phyloP scores from a whole-genome alignment of 2,888 invertebrate species.

The Drosophila yooni region DNA sequence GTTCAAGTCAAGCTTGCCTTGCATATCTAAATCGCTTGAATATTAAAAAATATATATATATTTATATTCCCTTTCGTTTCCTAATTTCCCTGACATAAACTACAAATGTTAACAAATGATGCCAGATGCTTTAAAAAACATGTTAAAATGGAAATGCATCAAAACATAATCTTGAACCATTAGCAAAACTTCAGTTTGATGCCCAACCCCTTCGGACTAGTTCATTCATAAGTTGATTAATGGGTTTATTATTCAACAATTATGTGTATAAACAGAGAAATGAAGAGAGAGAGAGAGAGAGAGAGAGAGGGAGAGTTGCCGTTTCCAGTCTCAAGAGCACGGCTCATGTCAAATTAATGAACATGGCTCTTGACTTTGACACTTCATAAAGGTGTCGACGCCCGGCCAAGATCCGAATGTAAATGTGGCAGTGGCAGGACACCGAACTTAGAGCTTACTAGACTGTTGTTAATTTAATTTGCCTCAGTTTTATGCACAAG shows the following conservation, averaged over 20 bases:
- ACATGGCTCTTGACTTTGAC: constrained; percentile 75
- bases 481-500: constrained; percentile 71
- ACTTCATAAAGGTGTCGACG: constrained; percentile 81
- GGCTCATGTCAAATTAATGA: constrained; percentile 79
- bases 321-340: constrained; percentile 70
- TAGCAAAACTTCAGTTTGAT: constrained; percentile 49
- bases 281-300: constrained; percentile 6
- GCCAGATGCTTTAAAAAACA: constrained; percentile 53
- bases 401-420: constrained; percentile 37
- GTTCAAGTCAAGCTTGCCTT: neutral
- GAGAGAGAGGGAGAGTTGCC: constrained; percentile 45
- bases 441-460: constrained; percentile 19
- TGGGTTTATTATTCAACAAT: constrained; percentile 81
- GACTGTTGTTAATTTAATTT: constrained; percentile 74
- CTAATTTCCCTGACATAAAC: constrained; percentile 9
- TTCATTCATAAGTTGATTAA: constrained; percentile 73
- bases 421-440: constrained; percentile 26
- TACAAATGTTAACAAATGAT: constrained; percentile 60
- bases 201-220: constrained; percentile 34
- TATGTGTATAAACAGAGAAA: constrained; percentile 68
- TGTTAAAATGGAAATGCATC: constrained; percentile 43
- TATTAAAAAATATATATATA: neutral
- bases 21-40: neutral
- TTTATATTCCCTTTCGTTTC: constrained; percentile 1
- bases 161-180: constrained; percentile 66